Evolutionary conservation across 2,797 vertebrate species (phyloP), one percentile per base, ranked within the genome.

Genomic region (Zenarchopterus dispar): DNA sequence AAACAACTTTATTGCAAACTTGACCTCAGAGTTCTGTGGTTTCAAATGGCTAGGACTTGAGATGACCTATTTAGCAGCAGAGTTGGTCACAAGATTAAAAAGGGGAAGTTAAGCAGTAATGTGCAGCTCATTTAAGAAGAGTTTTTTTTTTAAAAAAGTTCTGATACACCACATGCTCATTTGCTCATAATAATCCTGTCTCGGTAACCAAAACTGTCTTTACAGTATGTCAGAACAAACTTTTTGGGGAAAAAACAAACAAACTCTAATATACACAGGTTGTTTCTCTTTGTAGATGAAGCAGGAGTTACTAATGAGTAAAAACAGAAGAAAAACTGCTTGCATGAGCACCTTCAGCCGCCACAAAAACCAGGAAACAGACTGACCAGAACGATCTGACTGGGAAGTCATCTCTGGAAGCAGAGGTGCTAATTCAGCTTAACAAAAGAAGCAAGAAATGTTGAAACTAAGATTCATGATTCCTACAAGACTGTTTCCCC

Each of bases 301-400:
- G n/a, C 8, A 58, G 26, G 64, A 15, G 21, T 70, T 54, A 44
- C 17, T 55, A 8, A 1, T 9, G 9, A 22, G 16, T 21, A 24
- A 36, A 56, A 26, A 49, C 22, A 51, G 31, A 66, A 56, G 22
- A 67, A 56, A 39, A 83, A 82, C 44, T 80, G 77, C 84, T 85
- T 84, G 54, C 75, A 69, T 83, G 53, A 61, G 73, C 80, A 85
- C 23, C 36, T 0, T 16, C 1, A 47, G 58, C 50, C 19, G 60
- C 76, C 84, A 81, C 78, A 79, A 63, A 87, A 81, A 78, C 55
- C 57, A 84, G 80, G 82, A 88, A 88, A 59, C 67, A 68, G 73
- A 67, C 63, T 50, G 36, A 11, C 23, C 36, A 21, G 26, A 10
- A 19, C 16, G 50, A 68, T 74, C 67, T 74, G 75, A 70, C 41